Base-by-base conservation (phyloP, 1,140 invertebrate genomes). In the Centruroides sculpturatus region DNA sequence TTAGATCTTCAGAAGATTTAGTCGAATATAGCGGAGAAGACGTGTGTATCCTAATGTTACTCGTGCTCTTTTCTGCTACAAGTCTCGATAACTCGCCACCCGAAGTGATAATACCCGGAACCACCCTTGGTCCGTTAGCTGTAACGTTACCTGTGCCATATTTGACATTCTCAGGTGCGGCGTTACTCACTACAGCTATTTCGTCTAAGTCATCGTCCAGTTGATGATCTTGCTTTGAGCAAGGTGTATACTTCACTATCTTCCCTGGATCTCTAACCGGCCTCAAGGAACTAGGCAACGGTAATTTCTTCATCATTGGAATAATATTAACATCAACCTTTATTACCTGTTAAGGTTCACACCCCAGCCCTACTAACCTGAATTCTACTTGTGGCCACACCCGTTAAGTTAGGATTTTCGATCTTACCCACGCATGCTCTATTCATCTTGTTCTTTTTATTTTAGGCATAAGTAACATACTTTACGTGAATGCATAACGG, bases 171-270 rank as follows among this genome's bases (percentile, higher is more conserved):
- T 72, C 72, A 5, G 76, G 72, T 50, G 72, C 71, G 13, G 74
- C 80, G 13, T 60, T 65, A 64, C 79, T 78, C 10, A 87, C 84
- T 62, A 87, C 82, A 47, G 85, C 84, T 68, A 88, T 87, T 74
- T 87, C 84, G 66, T 87, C 84, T 57, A 86, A 76, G 68, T 86
- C 84, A 74, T 85, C 76, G 53, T 78, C 76, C 35, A 59, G 41
- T 5, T 59, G 59, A 46, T 69, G 67, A 49, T 67, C 66, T n/a
- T 71, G 69, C 12, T 66, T 67, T 41, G 70, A 76, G 47, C 63
- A 64, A 23, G 76, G 75, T 35, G 75, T 75, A 68, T 79, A 79
- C 66, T 78, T 77, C 46, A 78, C 76, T n/a, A 72, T 66, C 10
- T 70, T 67, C 36, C 67, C 65, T 10, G 66, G 63, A 35, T 69